Evolutionary conservation across 2,797 vertebrate species (phyloP).

Genomic region (Poeciliopsis presidionis): DNA sequence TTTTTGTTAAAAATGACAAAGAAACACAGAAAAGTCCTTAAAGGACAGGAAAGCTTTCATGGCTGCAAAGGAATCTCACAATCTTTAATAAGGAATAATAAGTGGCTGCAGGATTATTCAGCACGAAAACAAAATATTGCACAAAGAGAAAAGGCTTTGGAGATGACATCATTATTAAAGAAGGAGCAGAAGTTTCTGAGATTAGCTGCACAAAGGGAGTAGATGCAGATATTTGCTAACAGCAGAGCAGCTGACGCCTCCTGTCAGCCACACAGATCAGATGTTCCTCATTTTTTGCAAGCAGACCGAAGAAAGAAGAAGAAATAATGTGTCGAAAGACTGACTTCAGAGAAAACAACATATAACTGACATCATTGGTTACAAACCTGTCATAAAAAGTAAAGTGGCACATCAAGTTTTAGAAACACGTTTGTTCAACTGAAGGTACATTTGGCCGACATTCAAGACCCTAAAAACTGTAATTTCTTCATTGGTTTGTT

Average conservation of each 20-base stretch:
- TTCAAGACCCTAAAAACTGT: conserved; percentile 15
- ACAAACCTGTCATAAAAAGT: conserved; percentile 43
- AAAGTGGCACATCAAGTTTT: conserved; percentile 36
- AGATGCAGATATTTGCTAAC: conserved; percentile 34
- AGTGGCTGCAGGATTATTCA: conserved; percentile 53
- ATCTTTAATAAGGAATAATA: conserved; percentile 38
- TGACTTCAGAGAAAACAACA: conserved; percentile 9
- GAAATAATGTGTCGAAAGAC: conserved; percentile 31
- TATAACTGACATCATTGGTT: conserved; percentile 68
- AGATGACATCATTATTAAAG: conserved; percentile 77
- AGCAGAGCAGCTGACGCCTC: conserved; percentile 17
- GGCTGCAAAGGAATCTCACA: conserved; percentile 53
- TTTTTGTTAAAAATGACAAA: conserved; percentile 37
- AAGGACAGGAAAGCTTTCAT: conserved; percentile 54
- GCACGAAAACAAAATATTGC: conserved; percentile 68
- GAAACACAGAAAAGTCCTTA: conserved; percentile 49
- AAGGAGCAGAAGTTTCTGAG: conserved; percentile 46
- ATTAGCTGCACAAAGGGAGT: conserved; percentile 29
- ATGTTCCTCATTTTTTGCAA: conserved; percentile 33
- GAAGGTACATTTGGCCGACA: conserved; percentile 22
- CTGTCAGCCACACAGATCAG: conserved; percentile 7
- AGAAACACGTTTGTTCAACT: conserved; percentile 25
- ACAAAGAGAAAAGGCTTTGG: conserved; percentile 72
- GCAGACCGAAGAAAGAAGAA: conserved; percentile 6
- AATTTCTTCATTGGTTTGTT: neutral